phyloP scores from a whole-genome alignment of 2,797 vertebrate species.

The Emydoidea blandingii region DNA sequence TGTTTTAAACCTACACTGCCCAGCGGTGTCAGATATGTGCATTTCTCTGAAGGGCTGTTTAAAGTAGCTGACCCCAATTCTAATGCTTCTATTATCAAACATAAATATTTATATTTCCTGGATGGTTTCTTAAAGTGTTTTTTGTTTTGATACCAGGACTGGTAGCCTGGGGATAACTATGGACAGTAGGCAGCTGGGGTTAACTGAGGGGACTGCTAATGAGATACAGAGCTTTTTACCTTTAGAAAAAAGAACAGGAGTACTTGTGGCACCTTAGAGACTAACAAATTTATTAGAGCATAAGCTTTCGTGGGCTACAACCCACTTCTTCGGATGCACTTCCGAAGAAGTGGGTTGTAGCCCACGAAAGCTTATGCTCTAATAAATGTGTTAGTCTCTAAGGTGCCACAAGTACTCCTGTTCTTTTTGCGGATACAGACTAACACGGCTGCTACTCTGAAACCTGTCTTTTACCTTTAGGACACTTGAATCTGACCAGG shows the following conservation, averaged over 20 bases:
- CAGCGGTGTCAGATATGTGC: background rate
- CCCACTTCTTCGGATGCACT: no score
- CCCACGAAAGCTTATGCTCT: no score
- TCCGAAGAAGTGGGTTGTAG: no score
- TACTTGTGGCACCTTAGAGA: no score
- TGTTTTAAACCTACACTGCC: background rate
- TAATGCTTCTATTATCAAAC: background rate
- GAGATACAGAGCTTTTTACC: background rate
- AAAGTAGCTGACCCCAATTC: background rate
- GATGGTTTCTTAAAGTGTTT: background rate
- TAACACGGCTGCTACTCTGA: no score
- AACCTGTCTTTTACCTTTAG: background rate
- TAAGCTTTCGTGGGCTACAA: no score
- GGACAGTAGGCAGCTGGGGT: background rate
- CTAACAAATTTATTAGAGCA: no score
- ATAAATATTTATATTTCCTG: background rate
- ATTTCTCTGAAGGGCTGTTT: fast-evolving
- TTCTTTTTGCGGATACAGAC: no score
- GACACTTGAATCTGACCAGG: background rate
- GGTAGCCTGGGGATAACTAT: background rate
- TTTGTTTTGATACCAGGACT: fast-evolving
- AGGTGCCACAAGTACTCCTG: no score
- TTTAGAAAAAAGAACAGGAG: no score
- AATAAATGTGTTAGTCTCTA: no score
- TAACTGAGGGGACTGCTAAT: background rate